A percentile compares a stretch with the other conserved stretches of the same genome.
Evolutionary conservation across 2,888 invertebrate genomes (phyloP).

Genomic region (Stramonita haemastoma): DNA sequence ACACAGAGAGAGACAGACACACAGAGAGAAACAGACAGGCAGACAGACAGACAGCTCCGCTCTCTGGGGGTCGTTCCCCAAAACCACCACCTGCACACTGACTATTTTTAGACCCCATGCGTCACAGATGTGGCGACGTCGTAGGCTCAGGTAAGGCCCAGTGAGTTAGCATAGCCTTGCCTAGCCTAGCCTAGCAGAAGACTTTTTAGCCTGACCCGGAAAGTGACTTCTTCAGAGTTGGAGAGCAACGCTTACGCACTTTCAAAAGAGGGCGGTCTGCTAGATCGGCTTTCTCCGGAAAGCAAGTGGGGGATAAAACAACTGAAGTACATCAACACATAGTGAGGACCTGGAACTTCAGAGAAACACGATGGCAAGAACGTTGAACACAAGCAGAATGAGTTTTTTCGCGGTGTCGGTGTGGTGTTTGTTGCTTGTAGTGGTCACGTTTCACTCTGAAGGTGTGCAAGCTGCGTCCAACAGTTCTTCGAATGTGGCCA

Average conservation of each 20-base stretch:
- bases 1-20: background rate
- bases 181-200: background rate
- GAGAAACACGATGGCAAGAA: background rate
- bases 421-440: conserved; percentile 36
- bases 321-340: too few species aligned
- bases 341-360: too few species aligned
- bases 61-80: background rate
- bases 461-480: conserved; percentile 27
- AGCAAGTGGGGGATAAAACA: too few species aligned
- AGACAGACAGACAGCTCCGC: conserved; percentile 9
- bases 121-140: background rate
- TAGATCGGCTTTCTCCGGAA: too few species aligned
- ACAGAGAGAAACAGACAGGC: background rate
- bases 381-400: background rate
- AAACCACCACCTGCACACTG: background rate
- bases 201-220: background rate
- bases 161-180: background rate
- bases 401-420: background rate
- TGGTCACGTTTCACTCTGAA: background rate
- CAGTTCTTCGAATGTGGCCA: conserved; percentile 32
- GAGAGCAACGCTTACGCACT: too few species aligned
- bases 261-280: too few species aligned
- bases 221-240: too few species aligned
- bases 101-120: background rate
- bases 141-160: too few species aligned